Conservation (phyloP, 2,113 vertebrate genomes). For the Pithys albifrons region DNA sequence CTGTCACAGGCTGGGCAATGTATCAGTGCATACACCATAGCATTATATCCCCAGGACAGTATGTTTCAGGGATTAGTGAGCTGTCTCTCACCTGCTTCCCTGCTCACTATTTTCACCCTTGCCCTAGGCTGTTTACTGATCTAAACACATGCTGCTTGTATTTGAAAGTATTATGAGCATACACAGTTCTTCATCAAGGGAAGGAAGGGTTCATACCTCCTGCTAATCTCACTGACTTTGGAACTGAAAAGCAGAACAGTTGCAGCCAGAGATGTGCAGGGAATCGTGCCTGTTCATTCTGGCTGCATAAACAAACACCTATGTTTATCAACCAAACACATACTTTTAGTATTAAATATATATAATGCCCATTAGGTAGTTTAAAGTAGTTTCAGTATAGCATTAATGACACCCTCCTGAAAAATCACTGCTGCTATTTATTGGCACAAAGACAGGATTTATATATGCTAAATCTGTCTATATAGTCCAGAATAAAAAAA, state of each 20-base stretch:
- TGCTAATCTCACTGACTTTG: not conserved
- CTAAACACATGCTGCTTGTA: not conserved
- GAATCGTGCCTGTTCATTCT: not conserved
- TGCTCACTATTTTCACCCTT: not conserved
- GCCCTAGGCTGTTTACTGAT: not conserved
- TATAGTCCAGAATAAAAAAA: not conserved
- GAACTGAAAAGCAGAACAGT: not conserved
- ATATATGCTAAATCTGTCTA: not conserved
- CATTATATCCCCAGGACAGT: not conserved
- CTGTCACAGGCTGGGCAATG: not conserved
- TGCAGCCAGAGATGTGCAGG: not conserved
- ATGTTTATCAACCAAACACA: not conserved
- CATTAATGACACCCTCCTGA: not conserved
- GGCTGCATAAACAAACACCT: not conserved
- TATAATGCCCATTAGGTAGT: not conserved
- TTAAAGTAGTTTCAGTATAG: too few species aligned
- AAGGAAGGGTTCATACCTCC: not conserved
- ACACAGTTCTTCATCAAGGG: not conserved
- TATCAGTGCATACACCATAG: not conserved
- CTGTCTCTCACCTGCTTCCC: not conserved
- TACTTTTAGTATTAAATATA: not conserved
- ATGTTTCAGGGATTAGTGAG: not conserved
- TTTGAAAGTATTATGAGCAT: not conserved
- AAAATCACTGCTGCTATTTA: not conserved
- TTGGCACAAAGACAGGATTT: not conserved